Conservation (phyloP, 2,888 invertebrate genomes). For the Hemaris fuciformis region DNA sequence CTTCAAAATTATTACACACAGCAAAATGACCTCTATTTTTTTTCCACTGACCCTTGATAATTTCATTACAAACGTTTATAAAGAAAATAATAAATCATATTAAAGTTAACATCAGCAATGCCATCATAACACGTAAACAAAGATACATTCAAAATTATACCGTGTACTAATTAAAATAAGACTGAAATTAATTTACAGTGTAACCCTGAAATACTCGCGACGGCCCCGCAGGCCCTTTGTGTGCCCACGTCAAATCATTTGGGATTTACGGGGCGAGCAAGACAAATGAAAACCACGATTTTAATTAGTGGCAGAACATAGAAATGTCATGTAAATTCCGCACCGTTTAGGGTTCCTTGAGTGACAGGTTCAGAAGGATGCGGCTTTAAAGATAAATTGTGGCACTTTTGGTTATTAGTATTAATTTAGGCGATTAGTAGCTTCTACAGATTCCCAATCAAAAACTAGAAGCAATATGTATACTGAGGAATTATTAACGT, state of each 20-base stretch:
- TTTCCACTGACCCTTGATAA: no score
- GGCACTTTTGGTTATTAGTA: background rate
- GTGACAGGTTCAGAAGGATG: background rate
- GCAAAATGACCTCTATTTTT: no score
- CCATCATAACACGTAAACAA: background rate
- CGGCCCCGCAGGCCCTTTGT: background rate
- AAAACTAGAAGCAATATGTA: no score
- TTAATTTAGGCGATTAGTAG: background rate
- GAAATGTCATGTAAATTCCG: background rate
- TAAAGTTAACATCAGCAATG: background rate
- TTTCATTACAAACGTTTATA: no score
- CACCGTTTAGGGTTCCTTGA: background rate
- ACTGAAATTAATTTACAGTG: background rate
- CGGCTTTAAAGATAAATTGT: background rate
- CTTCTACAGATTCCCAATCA: no score
- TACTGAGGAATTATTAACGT: no score
- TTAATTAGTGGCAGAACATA: conserved; percentile 12
- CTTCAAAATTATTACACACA: no score
- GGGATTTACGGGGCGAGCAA: conserved; percentile 8
- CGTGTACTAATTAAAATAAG: background rate
- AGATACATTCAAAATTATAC: background rate
- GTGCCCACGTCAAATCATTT: conserved; percentile 8
- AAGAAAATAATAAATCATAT: background rate
- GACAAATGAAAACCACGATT: conserved; percentile 10
- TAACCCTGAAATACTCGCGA: background rate